Conservation (phyloP, 1,140 invertebrate species). For the Propsilocerus akamusi region DNA sequence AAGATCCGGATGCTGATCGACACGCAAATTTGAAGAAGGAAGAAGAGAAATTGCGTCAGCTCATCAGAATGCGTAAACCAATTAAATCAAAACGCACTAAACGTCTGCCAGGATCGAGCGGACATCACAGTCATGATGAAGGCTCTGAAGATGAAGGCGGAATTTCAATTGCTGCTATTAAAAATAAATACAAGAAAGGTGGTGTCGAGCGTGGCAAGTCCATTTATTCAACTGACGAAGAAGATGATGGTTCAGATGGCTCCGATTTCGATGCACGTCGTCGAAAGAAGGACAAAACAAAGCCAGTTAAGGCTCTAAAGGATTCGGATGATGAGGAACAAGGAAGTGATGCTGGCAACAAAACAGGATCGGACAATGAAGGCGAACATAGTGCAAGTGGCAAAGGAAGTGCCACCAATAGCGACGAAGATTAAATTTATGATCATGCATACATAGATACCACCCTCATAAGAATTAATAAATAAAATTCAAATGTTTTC, state of each 20-base stretch:
- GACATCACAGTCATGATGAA: constrained; percentile 38
- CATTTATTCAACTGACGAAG: constrained; percentile 85
- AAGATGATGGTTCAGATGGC: constrained; percentile 61
- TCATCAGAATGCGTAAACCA: constrained; percentile 46
- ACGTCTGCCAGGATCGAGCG: constrained; percentile 36
- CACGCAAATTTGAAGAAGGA: constrained; percentile 86
- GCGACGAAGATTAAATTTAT: too few relatives aligned
- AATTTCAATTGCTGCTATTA: constrained; percentile 84
- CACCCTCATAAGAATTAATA: too few relatives aligned
- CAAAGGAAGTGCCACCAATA: not conserved
- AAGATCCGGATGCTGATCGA: constrained; percentile 83
- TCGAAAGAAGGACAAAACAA: constrained; percentile 58
- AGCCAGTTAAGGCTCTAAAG: constrained; percentile 49
- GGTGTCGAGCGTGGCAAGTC: constrained; percentile 30
- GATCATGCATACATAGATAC: too few relatives aligned
- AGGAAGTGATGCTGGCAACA: constrained; percentile 20
- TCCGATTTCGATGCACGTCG: constrained; percentile 68
- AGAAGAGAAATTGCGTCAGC: constrained; percentile 77
- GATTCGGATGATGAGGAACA: constrained; percentile 49
- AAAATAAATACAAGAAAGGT: constrained; percentile 78
- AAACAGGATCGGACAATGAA: constrained; percentile 2
- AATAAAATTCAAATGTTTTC: too few relatives aligned
- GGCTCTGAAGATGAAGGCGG: constrained; percentile 80
- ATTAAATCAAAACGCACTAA: constrained; percentile 33
- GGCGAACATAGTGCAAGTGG: not conserved